These are phyloP conservation scores for Gasteruption jaculator DNA, from an alignment of 2,888 invertebrate genomes.

Conservation along the genomic window DNA sequence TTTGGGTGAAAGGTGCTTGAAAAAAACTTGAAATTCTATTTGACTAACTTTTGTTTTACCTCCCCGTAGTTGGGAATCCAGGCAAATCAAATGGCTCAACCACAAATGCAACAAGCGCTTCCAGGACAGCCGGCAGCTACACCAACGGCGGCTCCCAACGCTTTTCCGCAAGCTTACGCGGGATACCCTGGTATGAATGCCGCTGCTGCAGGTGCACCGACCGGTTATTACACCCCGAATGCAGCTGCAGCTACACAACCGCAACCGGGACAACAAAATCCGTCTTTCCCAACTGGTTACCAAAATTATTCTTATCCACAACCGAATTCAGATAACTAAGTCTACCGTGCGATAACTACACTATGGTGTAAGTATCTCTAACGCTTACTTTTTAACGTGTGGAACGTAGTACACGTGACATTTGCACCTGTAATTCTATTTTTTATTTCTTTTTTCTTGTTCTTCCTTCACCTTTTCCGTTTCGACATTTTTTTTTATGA, in stretches of 20 bases:
- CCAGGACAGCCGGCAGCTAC: conserved; percentile 34
- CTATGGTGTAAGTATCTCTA: conserved; percentile 40
- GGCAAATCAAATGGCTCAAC: conserved; percentile 43
- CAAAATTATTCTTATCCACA: conserved; percentile 49
- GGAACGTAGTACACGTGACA: conserved; percentile 19
- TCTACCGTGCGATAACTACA: conserved; percentile 24
- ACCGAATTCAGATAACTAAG: conserved; percentile 46
- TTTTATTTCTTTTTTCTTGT: neutral
- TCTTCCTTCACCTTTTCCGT: too few species aligned
- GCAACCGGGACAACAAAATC: conserved; percentile 45
- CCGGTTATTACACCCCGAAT: conserved; percentile 42
- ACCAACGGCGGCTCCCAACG: conserved; percentile 36
- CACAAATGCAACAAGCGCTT: conserved; percentile 42
- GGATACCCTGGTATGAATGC: conserved; percentile 47
- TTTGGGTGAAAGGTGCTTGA: too few species aligned
- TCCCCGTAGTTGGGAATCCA: conserved; percentile 36
- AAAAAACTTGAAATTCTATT: too few species aligned
- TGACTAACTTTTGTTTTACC: neutral
- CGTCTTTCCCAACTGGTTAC: conserved; percentile 45
- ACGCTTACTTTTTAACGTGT: conserved; percentile 5
- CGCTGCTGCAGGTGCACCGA: conserved; percentile 33
- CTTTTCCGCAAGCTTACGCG: conserved; percentile 47
- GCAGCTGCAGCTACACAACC: conserved; percentile 40
- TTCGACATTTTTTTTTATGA: too few species aligned
- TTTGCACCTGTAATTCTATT: conserved; percentile 7